Conservation (phyloP, 1,140 invertebrate species). For the Tetragonula clypearis region DNA sequence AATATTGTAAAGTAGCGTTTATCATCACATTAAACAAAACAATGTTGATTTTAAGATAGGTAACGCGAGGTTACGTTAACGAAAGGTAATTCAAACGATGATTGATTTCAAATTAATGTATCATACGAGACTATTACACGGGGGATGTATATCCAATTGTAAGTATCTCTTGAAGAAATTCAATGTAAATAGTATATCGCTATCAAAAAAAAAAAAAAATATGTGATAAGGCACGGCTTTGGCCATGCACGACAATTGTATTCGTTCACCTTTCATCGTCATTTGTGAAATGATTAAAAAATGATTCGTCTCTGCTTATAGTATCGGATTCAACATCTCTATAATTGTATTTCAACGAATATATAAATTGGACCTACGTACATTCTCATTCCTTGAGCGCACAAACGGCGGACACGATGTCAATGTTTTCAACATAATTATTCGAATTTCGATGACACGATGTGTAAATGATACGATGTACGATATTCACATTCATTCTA, state of each 20-base stretch:
- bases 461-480: neutral
- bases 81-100: neutral
- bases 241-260: constrained; percentile 74
- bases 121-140: constrained; percentile 29
- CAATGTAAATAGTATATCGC: constrained; percentile 66
- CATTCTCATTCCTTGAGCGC: neutral
- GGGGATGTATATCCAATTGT: constrained; percentile 52
- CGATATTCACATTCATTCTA: neutral
- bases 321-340: neutral
- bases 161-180: constrained; percentile 64
- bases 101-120: constrained; percentile 33
- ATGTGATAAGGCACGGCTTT: constrained; percentile 79
- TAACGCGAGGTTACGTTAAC: neutral
- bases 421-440: neutral
- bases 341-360: neutral
- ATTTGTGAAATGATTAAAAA: constrained; percentile 66
- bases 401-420: neutral
- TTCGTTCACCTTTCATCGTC: constrained; percentile 73
- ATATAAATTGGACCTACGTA: neutral
- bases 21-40: constrained; percentile 3
- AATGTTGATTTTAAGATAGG: constrained; percentile 3
- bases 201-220: constrained; percentile 64
- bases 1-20: constrained; percentile 36
- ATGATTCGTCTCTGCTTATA: neutral
- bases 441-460: neutral